phyloP scores from a whole-genome alignment of 2,888 invertebrate species.

The Tribolium freemani region DNA sequence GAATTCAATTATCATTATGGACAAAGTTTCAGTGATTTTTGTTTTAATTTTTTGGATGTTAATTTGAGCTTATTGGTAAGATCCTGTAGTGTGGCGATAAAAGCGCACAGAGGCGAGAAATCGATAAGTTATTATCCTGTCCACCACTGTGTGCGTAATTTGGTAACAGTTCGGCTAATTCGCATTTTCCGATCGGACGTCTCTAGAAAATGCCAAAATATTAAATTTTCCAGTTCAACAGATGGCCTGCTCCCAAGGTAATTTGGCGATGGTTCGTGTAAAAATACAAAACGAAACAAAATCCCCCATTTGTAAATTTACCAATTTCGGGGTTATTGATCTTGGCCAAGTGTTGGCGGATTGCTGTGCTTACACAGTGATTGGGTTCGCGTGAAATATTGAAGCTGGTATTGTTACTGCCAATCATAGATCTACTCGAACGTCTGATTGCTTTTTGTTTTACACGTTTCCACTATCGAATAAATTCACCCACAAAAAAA shows the following conservation, averaged over 20 bases:
- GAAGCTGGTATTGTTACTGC: background rate
- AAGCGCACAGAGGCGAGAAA: background rate
- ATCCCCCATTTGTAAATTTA: background rate
- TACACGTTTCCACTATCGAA: background rate
- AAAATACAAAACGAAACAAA: conserved; percentile 5
- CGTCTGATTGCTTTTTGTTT: conserved; percentile 3
- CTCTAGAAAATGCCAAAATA: conserved; percentile 19
- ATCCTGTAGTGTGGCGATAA: no score
- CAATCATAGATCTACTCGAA: background rate
- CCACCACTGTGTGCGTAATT: conserved; percentile 9
- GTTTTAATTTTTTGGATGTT: background rate
- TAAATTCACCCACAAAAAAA: background rate
- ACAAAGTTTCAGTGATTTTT: background rate
- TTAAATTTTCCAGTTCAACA: conserved; percentile 13
- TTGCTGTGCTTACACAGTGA: conserved; percentile 1
- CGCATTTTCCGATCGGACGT: conserved; percentile 18
- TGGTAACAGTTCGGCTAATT: conserved; percentile 13
- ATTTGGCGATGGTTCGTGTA: background rate
- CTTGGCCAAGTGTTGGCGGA: background rate
- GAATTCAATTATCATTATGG: conserved; percentile 13
- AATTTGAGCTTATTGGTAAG: no score
- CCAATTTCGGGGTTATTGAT: conserved; percentile 4
- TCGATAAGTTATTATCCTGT: conserved; percentile 9
- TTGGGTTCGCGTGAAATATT: background rate
- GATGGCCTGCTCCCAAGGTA: conserved; percentile 4